Conservation (phyloP, 2,888 invertebrate genomes). For the Nasonia oneida region DNA sequence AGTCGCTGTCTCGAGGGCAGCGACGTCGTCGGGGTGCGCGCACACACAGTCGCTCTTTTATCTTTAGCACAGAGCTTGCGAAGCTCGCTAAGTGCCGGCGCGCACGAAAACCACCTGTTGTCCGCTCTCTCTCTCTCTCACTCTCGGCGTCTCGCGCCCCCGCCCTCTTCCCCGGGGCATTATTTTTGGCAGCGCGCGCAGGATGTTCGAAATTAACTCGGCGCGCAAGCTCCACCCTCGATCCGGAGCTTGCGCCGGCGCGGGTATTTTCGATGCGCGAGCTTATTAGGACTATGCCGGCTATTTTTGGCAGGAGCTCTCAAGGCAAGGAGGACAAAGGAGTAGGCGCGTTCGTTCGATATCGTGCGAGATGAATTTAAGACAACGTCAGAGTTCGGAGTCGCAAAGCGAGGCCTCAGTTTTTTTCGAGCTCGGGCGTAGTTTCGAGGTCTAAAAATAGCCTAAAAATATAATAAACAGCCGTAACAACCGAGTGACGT, state of each 20-base stretch:
- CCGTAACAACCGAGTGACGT: no score
- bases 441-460: no score
- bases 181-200: conserved; percentile 57
- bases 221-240: conserved; percentile 25
- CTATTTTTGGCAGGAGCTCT: background rate
- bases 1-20: no score
- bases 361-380: background rate
- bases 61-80: conserved; percentile 29
- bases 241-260: background rate
- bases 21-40: no score
- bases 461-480: no score
- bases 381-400: no score
- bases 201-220: conserved; percentile 57
- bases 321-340: background rate
- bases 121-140: background rate
- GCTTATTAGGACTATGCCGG: conserved; percentile 23
- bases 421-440: background rate
- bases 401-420: background rate
- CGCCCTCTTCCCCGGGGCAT: background rate
- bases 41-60: conserved; percentile 25
- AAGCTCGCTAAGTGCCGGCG: background rate
- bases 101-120: conserved; percentile 54
- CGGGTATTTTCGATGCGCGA: conserved; percentile 17
- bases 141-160: background rate
- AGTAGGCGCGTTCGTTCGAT: background rate